Evolutionary conservation across 2,113 vertebrate genomes (phyloP).

Genomic region (Pogonocichla stellata): DNA sequence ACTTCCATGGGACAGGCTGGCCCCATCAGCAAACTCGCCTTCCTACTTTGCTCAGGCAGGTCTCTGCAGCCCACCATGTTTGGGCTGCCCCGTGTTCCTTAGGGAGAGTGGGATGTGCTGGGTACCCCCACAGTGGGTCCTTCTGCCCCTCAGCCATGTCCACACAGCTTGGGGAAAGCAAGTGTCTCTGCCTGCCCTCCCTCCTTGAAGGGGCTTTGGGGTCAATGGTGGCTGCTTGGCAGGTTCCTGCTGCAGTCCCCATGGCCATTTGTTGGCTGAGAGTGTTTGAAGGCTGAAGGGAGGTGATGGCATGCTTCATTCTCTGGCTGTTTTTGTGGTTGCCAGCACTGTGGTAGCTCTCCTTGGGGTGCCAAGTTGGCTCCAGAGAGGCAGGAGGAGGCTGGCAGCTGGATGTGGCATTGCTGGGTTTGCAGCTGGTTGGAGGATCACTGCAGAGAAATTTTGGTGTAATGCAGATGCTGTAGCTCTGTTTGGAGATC

Average conservation of each 20-base stretch:
- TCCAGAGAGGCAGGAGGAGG: background rate
- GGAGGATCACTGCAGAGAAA: background rate
- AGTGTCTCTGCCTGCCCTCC: background rate
- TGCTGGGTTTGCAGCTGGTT: background rate
- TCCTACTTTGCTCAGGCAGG: background rate
- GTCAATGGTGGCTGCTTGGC: background rate
- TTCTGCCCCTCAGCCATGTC: background rate
- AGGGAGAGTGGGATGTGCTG: rapidly evolving
- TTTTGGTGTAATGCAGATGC: background rate
- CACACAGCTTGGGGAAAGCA: rapidly evolving
- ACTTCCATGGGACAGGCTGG: background rate
- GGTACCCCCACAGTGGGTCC: background rate
- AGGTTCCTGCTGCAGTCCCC: background rate
- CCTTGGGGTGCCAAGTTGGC: background rate
- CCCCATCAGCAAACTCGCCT: rapidly evolving
- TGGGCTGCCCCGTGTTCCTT: rapidly evolving
- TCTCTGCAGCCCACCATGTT: background rate
- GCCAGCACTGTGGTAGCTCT: background rate
- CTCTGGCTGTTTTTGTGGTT: background rate
- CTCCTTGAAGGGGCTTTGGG: background rate
- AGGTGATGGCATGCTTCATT: background rate
- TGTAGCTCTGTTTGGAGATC: background rate
- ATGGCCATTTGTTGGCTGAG: background rate
- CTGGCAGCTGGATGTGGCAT: background rate
- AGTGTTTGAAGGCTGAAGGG: background rate